Evolutionary conservation across 2,797 vertebrate species (phyloP), one percentile per base, ranked within the genome.

Genomic region (Catamblyrhynchus diadema): DNA sequence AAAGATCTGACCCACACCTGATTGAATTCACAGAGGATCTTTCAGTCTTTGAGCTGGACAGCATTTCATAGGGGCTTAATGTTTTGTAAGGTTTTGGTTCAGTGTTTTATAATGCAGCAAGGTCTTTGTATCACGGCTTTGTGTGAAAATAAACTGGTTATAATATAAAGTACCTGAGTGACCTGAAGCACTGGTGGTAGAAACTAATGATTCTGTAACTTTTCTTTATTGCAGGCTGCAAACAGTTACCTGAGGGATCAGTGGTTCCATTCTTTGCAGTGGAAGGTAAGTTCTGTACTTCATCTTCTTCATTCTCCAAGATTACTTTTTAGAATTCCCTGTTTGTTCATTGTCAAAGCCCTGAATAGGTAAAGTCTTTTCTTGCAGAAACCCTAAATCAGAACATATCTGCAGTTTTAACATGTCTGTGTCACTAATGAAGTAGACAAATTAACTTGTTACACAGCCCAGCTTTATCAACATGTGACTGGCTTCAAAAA

Each of bases 251-350:
- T 99, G 95, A 98, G 99, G 97, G 99, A 99, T 98, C 99, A 99
- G 98, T 99, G 99, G 99, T 99, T 99, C 98, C 99, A 99, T 98
- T 99, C 99, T 39, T 98, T 99, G 94, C 99, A 99, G 98, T 99
- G 99, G 99, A 99, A 99, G 99, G 99, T 99, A 97, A 98, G 98
- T 96, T 54, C 33, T 87, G 27, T 10, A 8, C 60, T 66, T 97
- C 74, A 28, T 85, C 72, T 8, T 72, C 75, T 88, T 96, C 39
- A 11, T 92, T 81, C 20, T 82, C 27, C 60, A 42, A 53, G 30
- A 80, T 44, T 57, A 12, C 20, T 57, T 81, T 39, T 42, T 50
- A 59, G 42, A 54, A 33, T 64, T 86, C 18, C 14, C 25, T 42
- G 3, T 73, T 80, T 32, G 37, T 75, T n/a, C 24, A 1, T n/a